These are phyloP conservation scores for Suillia variegata DNA, from an alignment of 2,888 invertebrate species.

Conservation along the genomic window DNA sequence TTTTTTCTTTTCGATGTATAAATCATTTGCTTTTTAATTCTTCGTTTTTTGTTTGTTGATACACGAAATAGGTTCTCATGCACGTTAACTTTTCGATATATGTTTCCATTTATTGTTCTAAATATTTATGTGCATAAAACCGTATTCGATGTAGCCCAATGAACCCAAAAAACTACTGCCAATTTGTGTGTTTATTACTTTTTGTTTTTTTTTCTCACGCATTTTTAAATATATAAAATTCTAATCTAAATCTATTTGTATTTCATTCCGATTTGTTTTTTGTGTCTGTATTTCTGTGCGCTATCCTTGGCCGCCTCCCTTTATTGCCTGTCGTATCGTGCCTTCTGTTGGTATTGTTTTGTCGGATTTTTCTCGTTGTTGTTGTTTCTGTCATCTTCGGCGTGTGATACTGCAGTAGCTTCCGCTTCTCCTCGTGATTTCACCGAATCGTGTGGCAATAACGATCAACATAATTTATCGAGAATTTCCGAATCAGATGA, in stretches of 20 bases:
- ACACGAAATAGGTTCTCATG: conserved; percentile 50
- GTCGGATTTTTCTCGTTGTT: conserved; percentile 12
- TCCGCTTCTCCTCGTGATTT: not conserved
- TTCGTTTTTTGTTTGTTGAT: conserved; percentile 32
- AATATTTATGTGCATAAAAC: no score
- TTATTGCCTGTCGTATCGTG: conserved; percentile 11
- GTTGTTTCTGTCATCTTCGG: not conserved
- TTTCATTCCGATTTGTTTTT: not conserved
- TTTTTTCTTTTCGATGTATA: conserved; percentile 9
- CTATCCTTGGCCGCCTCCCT: conserved; percentile 8
- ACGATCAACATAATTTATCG: conserved; percentile 21
- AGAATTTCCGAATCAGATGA: conserved; percentile 59
- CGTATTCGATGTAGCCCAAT: no score
- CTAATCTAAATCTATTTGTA: no score
- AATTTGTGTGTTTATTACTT: no score
- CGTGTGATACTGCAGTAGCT: not conserved
- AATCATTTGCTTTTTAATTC: conserved; percentile 24
- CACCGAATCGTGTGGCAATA: not conserved
- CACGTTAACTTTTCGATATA: conserved; percentile 47
- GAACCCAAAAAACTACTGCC: no score
- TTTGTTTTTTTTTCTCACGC: no score
- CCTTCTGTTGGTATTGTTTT: conserved; percentile 3
- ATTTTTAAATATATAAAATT: no score
- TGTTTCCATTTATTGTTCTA: no score
- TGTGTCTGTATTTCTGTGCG: conserved; percentile 5